phyloP scores from a whole-genome alignment of 2,888 invertebrate species.

The Agrochola macilenta region DNA sequence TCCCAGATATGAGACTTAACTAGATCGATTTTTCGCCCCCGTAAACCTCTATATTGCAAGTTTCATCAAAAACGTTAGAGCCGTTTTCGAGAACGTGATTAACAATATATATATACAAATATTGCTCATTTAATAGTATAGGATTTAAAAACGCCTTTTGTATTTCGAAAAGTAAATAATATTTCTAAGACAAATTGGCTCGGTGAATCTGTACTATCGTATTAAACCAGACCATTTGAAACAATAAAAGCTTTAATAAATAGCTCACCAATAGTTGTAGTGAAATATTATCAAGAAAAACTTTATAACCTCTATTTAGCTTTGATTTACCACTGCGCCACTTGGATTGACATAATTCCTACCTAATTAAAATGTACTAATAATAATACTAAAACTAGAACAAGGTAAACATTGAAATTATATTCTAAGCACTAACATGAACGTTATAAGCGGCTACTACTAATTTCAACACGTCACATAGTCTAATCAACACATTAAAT shows the following conservation, averaged over 20 bases:
- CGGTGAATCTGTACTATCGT: background rate
- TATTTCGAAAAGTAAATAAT: background rate
- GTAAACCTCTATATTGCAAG: too few relatives aligned
- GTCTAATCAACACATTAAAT: background rate
- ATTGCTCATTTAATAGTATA: too few relatives aligned
- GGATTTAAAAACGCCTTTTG: background rate
- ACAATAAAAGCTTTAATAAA: background rate
- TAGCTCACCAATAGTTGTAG: background rate
- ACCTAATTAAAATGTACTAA: background rate
- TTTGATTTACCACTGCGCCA: background rate
- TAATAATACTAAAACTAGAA: slow-evolving; percentile 35
- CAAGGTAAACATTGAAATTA: slow-evolving; percentile 33
- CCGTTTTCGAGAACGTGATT: too few relatives aligned
- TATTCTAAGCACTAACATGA: slow-evolving; percentile 4
- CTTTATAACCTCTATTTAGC: background rate
- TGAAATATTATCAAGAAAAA: background rate
- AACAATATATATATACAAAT: too few relatives aligned
- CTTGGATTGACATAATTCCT: background rate
- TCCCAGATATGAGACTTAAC: too few relatives aligned
- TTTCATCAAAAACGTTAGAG: too few relatives aligned
- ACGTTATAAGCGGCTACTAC: background rate
- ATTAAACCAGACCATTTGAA: background rate
- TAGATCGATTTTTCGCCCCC: too few relatives aligned
- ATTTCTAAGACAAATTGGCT: background rate
- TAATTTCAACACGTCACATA: slow-evolving; percentile 35